phyloP scores from a whole-genome alignment of 2,888 invertebrate species.

The Hololepta plana region DNA sequence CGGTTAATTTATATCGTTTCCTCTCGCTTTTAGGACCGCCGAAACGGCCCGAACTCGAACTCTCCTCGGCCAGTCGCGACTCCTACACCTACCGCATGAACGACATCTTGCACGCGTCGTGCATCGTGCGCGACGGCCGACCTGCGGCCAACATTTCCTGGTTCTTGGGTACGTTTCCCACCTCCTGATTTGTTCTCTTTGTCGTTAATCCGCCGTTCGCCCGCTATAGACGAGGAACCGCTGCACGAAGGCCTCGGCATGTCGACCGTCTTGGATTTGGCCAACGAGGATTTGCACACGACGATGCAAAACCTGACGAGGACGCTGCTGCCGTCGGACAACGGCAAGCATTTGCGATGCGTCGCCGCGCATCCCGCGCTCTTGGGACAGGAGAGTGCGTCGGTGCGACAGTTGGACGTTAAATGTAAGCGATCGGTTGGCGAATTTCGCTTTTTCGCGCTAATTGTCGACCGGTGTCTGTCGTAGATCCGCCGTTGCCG shows the following conservation, averaged over 20 bases:
- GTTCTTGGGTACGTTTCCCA: conserved; percentile 37
- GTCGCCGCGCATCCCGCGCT: conserved; percentile 47
- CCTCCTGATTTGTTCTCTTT: conserved; percentile 3
- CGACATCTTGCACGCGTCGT: conserved; percentile 43
- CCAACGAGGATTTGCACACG: conserved; percentile 39
- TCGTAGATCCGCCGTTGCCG: conserved; percentile 45
- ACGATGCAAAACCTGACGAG: conserved; percentile 48
- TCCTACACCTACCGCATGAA: conserved; percentile 36
- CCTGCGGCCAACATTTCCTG: conserved; percentile 63
- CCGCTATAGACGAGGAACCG: conserved; percentile 39
- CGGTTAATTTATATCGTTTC: too few relatives aligned
- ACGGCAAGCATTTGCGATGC: conserved; percentile 45
- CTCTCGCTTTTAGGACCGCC: conserved; percentile 28
- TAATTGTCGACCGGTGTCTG: conserved; percentile 5
- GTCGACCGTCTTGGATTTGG: conserved; percentile 31
- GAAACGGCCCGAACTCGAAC: conserved; percentile 27
- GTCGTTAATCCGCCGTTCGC: too few relatives aligned
- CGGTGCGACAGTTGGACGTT: conserved; percentile 32
- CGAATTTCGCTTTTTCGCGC: conserved; percentile 4
- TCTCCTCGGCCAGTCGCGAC: conserved; percentile 24
- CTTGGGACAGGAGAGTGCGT: conserved; percentile 19
- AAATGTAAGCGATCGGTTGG: conserved; percentile 38
- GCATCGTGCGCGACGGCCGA: conserved; percentile 48
- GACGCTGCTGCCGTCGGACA: conserved; percentile 41
- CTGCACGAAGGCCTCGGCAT: conserved; percentile 36